Evolutionary conservation across 2,888 invertebrate genomes (phyloP), one percentile per base, ranked within the genome.

Genomic region (Microplitis deprimator): DNA sequence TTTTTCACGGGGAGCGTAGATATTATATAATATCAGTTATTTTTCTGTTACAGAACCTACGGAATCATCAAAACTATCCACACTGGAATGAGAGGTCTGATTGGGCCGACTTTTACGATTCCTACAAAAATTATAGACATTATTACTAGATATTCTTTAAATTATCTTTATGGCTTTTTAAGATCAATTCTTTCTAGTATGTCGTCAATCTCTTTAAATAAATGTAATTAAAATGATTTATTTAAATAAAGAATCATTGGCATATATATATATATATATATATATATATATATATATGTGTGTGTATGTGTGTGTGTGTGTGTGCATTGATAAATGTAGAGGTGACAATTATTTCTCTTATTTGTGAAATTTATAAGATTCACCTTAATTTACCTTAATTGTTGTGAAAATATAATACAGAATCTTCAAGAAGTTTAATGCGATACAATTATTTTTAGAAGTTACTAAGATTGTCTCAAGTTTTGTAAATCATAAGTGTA

Each of bases 131-230:
- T 69, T 80, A 77, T 20, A 83, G 81, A 59, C 86, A 87, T 81
- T 87, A 87, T 81, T 85, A 86, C 79, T 80, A 82, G 75, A 84
- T 81, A 86, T 85, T 75, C 87, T 2, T n/a, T 39, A 39, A 38
- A 71, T 62, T 1, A 7, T 40, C 17, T 6, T 7, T 40, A 8
- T 8, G 7, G 16, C 1, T n/a, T 39, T 29, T 68, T 7, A 40
- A n/a, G 7, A 68, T 39, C 0, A 40, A 16, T 16, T 16, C n/a
- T 13, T 59, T 29, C 20, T 65, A n/a, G 8, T 69, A 70, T 61
- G 59, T 70, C 64, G 20, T 62, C 40, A 62, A 7, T 59, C 13
- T 40, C 59, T 79, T n/a, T 71, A 40, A 13, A 74, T 60, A 73
- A 62, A 70, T 81, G 75, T 79, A 81, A 74, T 72, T 72, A 73